These are phyloP conservation scores for Dicerorhinus sumatrensis DNA, from an alignment of 2,113 vertebrate species.

Conservation along the genomic window DNA sequence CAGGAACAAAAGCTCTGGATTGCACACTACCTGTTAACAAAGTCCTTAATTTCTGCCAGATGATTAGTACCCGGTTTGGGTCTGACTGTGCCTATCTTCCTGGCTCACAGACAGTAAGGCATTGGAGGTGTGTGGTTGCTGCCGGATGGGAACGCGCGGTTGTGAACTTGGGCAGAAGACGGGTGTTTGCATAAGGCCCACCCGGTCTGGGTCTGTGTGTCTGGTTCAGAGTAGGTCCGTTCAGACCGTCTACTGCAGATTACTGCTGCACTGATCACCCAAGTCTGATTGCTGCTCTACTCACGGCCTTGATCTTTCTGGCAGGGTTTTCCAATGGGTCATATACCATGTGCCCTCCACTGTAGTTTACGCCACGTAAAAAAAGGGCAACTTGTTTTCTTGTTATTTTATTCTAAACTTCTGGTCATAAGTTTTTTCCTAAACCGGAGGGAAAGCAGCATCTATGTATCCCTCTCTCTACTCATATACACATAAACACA, in stretches of 20 bases:
- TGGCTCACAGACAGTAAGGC: not conserved
- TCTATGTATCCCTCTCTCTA: not conserved
- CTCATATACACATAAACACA: too few species aligned
- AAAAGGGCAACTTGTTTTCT: not conserved
- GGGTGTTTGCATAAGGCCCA: accelerated
- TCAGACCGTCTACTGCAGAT: accelerated
- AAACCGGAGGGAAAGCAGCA: not conserved
- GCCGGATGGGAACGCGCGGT: not conserved
- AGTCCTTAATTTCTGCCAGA: not conserved
- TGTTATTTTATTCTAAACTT: constrained; percentile 27
- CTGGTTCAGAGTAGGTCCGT: not conserved
- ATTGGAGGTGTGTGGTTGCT: not conserved
- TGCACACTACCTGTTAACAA: not conserved
- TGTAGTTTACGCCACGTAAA: not conserved
- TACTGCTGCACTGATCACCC: too few species aligned
- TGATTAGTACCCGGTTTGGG: not conserved
- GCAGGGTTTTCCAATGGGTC: not conserved
- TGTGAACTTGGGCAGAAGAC: too few species aligned
- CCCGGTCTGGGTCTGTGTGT: not conserved
- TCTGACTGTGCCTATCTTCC: not conserved
- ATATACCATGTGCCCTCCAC: not conserved
- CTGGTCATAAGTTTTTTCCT: not conserved
- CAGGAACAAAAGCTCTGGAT: not conserved
- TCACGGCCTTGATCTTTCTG: not conserved
- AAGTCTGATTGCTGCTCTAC: accelerated